These are phyloP conservation scores for Drosophila dives DNA, from an alignment of 2,888 invertebrate species.

Conservation along the genomic window DNA sequence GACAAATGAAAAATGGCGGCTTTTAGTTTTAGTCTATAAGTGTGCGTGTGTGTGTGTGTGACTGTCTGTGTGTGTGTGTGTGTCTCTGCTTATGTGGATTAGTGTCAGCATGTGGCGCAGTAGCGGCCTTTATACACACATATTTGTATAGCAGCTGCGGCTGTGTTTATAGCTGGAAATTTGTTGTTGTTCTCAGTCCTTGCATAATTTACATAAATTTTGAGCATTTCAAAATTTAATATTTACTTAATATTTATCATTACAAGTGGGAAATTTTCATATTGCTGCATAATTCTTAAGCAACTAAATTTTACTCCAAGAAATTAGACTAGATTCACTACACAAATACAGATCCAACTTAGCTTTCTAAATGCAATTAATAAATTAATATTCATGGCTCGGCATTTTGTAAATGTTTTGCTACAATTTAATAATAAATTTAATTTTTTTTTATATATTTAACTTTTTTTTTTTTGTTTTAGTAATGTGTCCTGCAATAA, in stretches of 20 bases:
- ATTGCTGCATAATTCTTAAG: neutral
- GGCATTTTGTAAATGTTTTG: neutral
- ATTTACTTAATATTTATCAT: neutral
- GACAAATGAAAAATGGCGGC: slow-evolving; percentile 69
- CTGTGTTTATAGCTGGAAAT: slow-evolving; percentile 33
- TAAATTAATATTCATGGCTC: neutral
- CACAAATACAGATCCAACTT: neutral
- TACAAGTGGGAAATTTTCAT: neutral
- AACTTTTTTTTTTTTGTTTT: neutral
- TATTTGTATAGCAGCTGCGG: slow-evolving; percentile 38
- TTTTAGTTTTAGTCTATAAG: slow-evolving; percentile 50
- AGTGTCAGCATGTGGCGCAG: slow-evolving; percentile 41
- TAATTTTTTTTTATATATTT: too few relatives aligned
- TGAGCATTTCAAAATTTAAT: slow-evolving; percentile 10
- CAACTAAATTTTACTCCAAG: neutral
- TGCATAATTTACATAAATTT: slow-evolving; percentile 23
- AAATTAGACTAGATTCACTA: neutral
- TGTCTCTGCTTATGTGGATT: slow-evolving; percentile 46
- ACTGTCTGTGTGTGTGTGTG: slow-evolving; percentile 3
- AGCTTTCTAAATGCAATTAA: neutral
- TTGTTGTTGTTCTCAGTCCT: slow-evolving; percentile 27
- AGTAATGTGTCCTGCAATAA: slow-evolving; percentile 34
- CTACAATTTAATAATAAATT: too few relatives aligned
- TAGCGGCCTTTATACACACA: slow-evolving; percentile 21
- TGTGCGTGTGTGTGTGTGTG: slow-evolving; percentile 12